phyloP scores from a whole-genome alignment of 1,140 invertebrate species.

The Sarcophaga bullata region DNA sequence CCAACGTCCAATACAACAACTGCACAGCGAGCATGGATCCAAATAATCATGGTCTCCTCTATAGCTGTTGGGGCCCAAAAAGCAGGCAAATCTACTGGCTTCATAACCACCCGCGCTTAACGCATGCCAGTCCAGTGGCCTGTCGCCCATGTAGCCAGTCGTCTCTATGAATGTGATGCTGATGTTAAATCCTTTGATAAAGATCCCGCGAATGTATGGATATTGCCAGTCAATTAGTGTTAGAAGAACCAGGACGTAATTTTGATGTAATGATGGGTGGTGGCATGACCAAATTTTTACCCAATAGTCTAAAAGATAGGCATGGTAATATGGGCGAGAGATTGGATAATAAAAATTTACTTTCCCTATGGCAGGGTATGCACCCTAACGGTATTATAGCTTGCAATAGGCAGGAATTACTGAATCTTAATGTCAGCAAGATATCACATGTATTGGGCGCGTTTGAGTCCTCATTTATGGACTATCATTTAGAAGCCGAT shows the following conservation, averaged over 20 bases:
- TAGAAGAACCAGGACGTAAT: slow-evolving; percentile 69
- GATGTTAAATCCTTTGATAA: slow-evolving; percentile 65
- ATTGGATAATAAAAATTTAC: slow-evolving; percentile 67
- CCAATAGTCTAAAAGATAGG: slow-evolving; percentile 64
- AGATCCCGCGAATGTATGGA: slow-evolving; percentile 66
- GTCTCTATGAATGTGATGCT: slow-evolving; percentile 83
- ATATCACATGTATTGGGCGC: slow-evolving; percentile 65
- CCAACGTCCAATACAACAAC: slow-evolving; percentile 71
- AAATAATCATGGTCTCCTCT: slow-evolving; percentile 71
- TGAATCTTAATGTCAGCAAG: slow-evolving; percentile 54
- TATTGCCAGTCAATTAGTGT: slow-evolving; percentile 74
- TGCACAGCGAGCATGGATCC: slow-evolving; percentile 73
- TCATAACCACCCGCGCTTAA: slow-evolving; percentile 63
- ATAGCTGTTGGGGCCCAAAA: slow-evolving; percentile 86
- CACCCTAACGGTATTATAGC: slow-evolving; percentile 68
- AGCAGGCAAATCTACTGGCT: slow-evolving; percentile 70
- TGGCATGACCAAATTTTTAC: slow-evolving; percentile 72
- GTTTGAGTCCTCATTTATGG: slow-evolving; percentile 67
- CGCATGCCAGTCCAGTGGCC: slow-evolving; percentile 61
- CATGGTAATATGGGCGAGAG: slow-evolving; percentile 68
- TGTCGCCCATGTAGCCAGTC: slow-evolving; percentile 71
- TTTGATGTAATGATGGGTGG: slow-evolving; percentile 77
- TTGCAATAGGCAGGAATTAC: slow-evolving; percentile 70
- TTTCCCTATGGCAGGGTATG: slow-evolving; percentile 67
- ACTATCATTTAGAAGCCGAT: slow-evolving; percentile 68